Percentiles rank a stretch among this genome's conserved stretches.
phyloP scores from a whole-genome alignment of 2,113 vertebrate species.

The Paramisgurnus dabryanus region DNA sequence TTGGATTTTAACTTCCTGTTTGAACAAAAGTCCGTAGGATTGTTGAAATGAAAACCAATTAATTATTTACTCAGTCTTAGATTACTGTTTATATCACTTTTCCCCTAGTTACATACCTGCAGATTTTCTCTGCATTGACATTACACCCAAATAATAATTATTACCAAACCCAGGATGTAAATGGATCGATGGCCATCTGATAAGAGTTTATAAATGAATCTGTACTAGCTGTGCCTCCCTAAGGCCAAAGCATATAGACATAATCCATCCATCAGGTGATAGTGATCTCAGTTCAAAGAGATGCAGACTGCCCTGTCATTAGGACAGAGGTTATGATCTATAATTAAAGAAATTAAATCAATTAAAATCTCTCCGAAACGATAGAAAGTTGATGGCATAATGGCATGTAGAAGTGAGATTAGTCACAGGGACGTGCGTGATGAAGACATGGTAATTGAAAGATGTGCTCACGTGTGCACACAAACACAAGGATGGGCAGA shows the following conservation, averaged over 20 bases:
- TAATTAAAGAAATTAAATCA: slow-evolving; percentile 68
- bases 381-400: slow-evolving; percentile 65
- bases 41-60: no score
- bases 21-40: no score
- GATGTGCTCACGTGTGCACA: slow-evolving; percentile 74
- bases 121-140: neutral
- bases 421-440: slow-evolving; percentile 59
- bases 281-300: slow-evolving; percentile 68
- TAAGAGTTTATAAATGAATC: slow-evolving; percentile 53
- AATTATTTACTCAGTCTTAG: neutral
- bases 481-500: slow-evolving; percentile 65
- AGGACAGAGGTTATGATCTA: slow-evolving; percentile 66
- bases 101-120: slow-evolving; percentile 32
- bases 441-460: slow-evolving; percentile 80
- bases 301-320: slow-evolving; percentile 68
- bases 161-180: slow-evolving; percentile 34
- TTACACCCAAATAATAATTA: neutral
- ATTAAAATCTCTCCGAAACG: slow-evolving; percentile 66
- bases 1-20: no score
- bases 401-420: slow-evolving; percentile 61
- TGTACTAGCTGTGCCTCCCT: slow-evolving; percentile 39
- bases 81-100: slow-evolving; percentile 4
- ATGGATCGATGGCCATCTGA: slow-evolving; percentile 35
- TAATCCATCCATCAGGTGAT: slow-evolving; percentile 65
- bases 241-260: slow-evolving; percentile 52